phyloP scores from a whole-genome alignment of 1,140 invertebrate genomes.

The Euwallacea fornicatus region DNA sequence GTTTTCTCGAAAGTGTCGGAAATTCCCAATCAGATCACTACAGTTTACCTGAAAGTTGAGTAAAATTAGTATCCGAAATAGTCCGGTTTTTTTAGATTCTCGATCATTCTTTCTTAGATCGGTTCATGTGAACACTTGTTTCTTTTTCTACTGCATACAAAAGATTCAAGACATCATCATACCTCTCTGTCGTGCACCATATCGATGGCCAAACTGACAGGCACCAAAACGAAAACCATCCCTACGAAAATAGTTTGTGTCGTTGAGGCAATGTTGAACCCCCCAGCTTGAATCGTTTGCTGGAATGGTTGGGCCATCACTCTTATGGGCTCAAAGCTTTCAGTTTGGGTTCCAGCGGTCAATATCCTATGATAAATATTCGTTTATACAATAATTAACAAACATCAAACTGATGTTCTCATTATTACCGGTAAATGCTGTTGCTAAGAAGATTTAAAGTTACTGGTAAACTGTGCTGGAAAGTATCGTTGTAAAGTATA shows the following conservation, averaged over 20 bases:
- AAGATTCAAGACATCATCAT: constrained; percentile 34
- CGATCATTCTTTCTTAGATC: neutral
- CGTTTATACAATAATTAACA: neutral
- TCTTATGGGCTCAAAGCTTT: constrained; percentile 55
- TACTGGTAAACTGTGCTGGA: constrained; percentile 76
- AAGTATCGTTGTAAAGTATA: constrained; percentile 78
- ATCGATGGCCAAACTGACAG: constrained; percentile 75
- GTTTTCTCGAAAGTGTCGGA: no score
- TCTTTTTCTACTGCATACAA: no score
- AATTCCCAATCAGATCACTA: no score
- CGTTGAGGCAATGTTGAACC: constrained; percentile 71
- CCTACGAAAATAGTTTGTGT: constrained; percentile 74
- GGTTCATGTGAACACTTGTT: neutral
- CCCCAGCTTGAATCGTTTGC: constrained; percentile 66
- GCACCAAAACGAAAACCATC: constrained; percentile 75
- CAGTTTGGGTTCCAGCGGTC: no score
- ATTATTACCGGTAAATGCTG: constrained; percentile 59
- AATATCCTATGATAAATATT: no score
- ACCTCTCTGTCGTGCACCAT: constrained; percentile 85
- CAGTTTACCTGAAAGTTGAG: no score
- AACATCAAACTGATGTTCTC: neutral
- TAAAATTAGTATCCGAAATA: no score
- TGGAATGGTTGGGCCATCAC: constrained; percentile 68
- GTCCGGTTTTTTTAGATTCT: neutral
- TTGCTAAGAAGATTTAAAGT: constrained; percentile 75